Conservation (phyloP, 2,797 vertebrate genomes). For the Enteromius paludinosus region DNA sequence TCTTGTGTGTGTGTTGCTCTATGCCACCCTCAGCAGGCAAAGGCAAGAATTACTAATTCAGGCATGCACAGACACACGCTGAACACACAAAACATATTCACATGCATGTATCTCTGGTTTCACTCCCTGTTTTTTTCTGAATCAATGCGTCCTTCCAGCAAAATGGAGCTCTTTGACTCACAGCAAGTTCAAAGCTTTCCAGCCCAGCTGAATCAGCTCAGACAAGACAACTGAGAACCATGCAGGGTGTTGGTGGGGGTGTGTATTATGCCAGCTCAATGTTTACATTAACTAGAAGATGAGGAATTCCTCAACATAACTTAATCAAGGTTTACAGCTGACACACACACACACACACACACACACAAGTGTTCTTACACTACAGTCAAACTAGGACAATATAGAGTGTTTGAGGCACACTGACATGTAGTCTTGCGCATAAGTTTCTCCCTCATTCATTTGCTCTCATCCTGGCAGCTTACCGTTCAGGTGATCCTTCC, state of each 20-base stretch:
- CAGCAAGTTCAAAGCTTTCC: constrained; percentile 25
- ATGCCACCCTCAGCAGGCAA: constrained; percentile 53
- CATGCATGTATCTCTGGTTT: constrained; percentile 30
- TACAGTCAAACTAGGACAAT: constrained; percentile 26
- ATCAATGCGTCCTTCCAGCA: constrained; percentile 13
- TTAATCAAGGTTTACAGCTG: constrained; percentile 25
- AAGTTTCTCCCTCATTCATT: neutral
- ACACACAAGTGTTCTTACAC: constrained; percentile 9
- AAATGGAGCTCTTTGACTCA: constrained; percentile 41
- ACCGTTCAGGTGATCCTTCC: constrained; percentile 24
- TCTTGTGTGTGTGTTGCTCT: constrained; percentile 3
- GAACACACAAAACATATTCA: constrained; percentile 25
- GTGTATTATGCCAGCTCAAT: constrained; percentile 54
- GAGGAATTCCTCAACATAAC: constrained; percentile 71
- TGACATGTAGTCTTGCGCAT: neutral
- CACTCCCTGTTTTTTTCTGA: constrained; percentile 47
- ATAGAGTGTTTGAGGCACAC: neutral
- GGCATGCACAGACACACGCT: neutral
- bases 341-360: neutral
- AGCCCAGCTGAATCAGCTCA: constrained; percentile 45
- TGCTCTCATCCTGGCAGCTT: neutral
- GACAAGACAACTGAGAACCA: constrained; percentile 26
- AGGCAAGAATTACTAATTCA: constrained; percentile 8
- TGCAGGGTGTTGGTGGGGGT: neutral
- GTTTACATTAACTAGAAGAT: constrained; percentile 68